Base-by-base conservation (phyloP, 1,140 invertebrate species). In the Chironomus tepperi region DNA sequence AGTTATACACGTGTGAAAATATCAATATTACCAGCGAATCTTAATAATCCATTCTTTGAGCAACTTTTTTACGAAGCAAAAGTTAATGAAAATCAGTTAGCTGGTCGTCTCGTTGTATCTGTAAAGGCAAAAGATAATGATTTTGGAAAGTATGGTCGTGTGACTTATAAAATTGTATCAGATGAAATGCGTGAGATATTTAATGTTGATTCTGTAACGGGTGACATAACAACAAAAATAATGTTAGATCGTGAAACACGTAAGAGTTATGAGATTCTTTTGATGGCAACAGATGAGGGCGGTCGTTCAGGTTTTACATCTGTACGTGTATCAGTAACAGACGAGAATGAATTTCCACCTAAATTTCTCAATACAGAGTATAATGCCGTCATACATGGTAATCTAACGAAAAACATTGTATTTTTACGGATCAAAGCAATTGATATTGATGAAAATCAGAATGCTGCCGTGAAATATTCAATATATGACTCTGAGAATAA, bases 301-400 rank as follows among this genome's bases (percentile, higher is more conserved):
- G 92, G 92, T 6, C 87, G 89, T 79, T 89, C 90, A 73, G 91
- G 90, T 5, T 95, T 93, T 81, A 86, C 93, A 2, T 88, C 87
- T 7, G 87, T 98, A 6, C 84, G 91, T 78, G 89, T 97, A 8
- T 88, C 87, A 77, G 88, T 98, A 8, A 84, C 83, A 3, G 95
- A 98, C 84, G 87, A 89, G 74, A 98, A 98, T 84, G 96, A 98
- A 80, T 94, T 97, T 83, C 82, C 88, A 72, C 96, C 96, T 0
- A 82, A 84, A 72, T 98, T 97, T 83, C 83, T 88, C 42, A 81
- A 93, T 15, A 88, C 87, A 73, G 93, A 95, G 81, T 95, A 95
- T 79, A 92, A 91, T 82, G 88, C 87, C 3, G 88, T 89, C 42
- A 88, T 93, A 73, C 86, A 87, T 75, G 83, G 85, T 19, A 90